Conservation (phyloP, 2,797 vertebrate genomes). For the Alauda arvensis region DNA sequence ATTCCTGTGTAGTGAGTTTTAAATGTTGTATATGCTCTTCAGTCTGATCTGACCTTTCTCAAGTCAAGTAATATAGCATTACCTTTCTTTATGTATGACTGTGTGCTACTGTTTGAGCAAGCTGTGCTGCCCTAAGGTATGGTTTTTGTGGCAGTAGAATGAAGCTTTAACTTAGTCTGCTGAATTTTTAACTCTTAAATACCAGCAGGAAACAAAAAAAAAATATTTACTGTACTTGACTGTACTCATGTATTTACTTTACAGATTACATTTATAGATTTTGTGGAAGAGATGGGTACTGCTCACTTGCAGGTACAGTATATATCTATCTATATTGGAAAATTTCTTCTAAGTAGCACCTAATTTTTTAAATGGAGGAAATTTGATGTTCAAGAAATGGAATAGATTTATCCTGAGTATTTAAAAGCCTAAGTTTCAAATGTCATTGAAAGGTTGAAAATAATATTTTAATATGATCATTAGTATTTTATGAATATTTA, state of each 20-base stretch:
- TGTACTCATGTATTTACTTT: conserved; percentile 42
- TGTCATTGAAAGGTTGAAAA: not conserved
- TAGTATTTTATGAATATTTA: not conserved
- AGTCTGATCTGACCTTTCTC: not conserved
- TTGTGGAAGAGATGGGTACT: conserved; percentile 66
- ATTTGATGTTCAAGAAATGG: not conserved
- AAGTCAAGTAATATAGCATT: not conserved
- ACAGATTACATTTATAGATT: conserved; percentile 76
- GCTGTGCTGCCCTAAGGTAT: not conserved
- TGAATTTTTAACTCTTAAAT: not conserved
- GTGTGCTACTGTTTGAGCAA: not conserved
- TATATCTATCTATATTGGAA: not conserved
- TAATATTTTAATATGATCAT: not conserved
- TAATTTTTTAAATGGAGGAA: not conserved
- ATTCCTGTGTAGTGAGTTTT: not conserved
- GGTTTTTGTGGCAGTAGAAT: not conserved
- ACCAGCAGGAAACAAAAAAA: not conserved
- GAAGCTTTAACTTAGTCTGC: not conserved
- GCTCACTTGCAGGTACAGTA: conserved; percentile 68
- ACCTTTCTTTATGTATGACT: not conserved
- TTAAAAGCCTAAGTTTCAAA: not conserved
- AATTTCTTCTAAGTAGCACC: not conserved
- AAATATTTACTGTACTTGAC: not conserved
- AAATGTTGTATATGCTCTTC: not conserved
- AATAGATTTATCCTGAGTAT: not conserved